These are phyloP conservation scores for Urocitellus parryii DNA, from an alignment of 2,113 vertebrate genomes.

Conservation along the genomic window DNA sequence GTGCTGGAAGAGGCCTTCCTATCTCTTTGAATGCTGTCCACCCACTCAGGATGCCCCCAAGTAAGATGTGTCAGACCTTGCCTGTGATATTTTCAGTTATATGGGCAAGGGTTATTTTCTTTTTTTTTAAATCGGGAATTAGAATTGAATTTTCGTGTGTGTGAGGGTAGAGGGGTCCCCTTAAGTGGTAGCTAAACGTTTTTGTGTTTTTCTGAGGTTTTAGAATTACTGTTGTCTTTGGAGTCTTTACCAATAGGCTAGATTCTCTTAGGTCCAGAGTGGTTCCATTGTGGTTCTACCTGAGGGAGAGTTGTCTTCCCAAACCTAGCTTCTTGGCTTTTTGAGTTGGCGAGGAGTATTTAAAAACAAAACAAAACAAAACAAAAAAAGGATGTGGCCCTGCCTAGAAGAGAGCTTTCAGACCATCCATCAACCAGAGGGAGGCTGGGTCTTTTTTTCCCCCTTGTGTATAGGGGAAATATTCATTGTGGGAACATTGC, in stretches of 20 bases:
- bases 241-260: not conserved
- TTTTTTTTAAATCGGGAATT: not conserved
- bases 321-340: slow-evolving; percentile 24
- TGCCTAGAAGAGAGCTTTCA: slow-evolving; percentile 39
- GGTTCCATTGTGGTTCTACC: slow-evolving; percentile 25
- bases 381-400: not conserved
- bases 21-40: not conserved
- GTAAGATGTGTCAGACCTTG: not conserved
- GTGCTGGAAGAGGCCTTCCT: not conserved
- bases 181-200: not conserved
- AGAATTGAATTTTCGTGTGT: not conserved
- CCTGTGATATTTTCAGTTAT: not conserved
- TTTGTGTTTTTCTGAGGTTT: slow-evolving; percentile 42
- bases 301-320: slow-evolving; percentile 16
- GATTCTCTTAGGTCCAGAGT: not conserved
- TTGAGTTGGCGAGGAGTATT: not conserved
- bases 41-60: not conserved
- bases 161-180: not conserved
- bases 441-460: not conserved
- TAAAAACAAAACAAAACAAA: not conserved
- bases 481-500: not conserved
- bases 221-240: not conserved
- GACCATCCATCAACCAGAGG: slow-evolving; percentile 56
- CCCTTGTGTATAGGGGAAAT: too few relatives aligned
- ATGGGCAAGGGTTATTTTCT: not conserved